Evolutionary conservation across 2,888 invertebrate genomes (phyloP), one percentile per base, ranked within the genome.

Genomic region (Leuctra nigra): DNA sequence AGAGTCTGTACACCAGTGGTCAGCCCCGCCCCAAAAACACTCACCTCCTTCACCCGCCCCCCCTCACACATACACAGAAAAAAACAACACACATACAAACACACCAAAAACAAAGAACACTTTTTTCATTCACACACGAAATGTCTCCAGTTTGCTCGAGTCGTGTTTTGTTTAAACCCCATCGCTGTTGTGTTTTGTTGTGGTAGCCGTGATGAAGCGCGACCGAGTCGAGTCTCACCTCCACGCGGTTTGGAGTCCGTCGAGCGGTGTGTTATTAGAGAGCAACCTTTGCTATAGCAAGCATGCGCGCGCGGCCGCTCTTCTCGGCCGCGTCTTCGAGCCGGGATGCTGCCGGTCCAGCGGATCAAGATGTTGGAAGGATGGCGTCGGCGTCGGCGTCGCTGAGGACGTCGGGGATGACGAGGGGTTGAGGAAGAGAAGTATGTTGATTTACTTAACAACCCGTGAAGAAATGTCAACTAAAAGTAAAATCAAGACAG

Each of bases 1-100:
- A 68, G 65, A 66, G 68, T 69, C 69, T 63, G 67, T 65, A n/a
- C n/a, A 65, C 65, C 68, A 64, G 64, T 65, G 64, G 67, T 66
- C 67, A 66, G 66, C 65, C 63, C 62, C 65, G 65, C 66, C 67
- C 66, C 66, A 68, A 67, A n/a, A n/a, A 65, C 66, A 64, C 65
- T 63, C 62, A 60, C 58, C 61, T 50, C 57, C 59, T 56, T 56
- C 60, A 55, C 61, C 46, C 59, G 56, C 60, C 60, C 33, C 39
- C 58, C 56, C 39, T 44, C 13, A 59, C 54, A 38, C 56, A 55
- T 53, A 29, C 56, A 11, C 9, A 20, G 23, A 6, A 29, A 22
- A 22, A 20, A 44, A 20, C 11, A 23, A 44, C 44, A 16, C 44
- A n/a, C 44, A 23, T 20, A 9, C 44, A 22, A 6, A 20, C 44